These are phyloP conservation scores for Caenorhabditis remanei DNA, from an alignment of 1,140 invertebrate genomes.

Conservation along the genomic window DNA sequence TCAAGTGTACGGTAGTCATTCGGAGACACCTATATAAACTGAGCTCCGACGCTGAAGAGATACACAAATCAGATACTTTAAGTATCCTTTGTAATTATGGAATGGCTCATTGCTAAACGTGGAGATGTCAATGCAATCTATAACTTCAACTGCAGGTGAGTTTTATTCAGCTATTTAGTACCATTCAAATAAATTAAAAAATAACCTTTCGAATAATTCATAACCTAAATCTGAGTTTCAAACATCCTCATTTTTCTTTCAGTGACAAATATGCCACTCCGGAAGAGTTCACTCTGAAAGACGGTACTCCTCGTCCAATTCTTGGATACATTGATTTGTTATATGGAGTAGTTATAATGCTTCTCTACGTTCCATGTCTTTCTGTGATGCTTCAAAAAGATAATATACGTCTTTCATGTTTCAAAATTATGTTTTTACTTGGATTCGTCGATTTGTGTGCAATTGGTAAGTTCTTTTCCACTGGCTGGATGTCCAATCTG, in stretches of 20 bases:
- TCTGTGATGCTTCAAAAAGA: constrained; percentile 34
- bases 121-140: neutral
- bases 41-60: neutral
- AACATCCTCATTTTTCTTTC: neutral
- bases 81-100: neutral
- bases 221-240: neutral
- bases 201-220: neutral
- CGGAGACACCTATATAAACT: too few species aligned
- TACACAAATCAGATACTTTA: neutral
- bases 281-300: constrained; percentile 1
- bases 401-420: constrained; percentile 28
- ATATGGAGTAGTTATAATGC: constrained; percentile 14
- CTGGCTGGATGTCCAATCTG: too few species aligned
- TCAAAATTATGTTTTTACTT: constrained; percentile 37
- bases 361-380: constrained; percentile 33
- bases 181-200: neutral
- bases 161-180: neutral
- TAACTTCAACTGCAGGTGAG: constrained; percentile 27
- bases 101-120: neutral
- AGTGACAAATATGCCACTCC: constrained; percentile 28
- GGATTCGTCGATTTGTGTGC: constrained; percentile 41
- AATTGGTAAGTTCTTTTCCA: neutral
- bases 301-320: constrained; percentile 7
- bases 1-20: too few species aligned
- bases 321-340: constrained; percentile 22